A percentile compares a stretch with the other conserved stretches of the same genome.
Conservation (phyloP, 2,113 vertebrate species). For the Dasyprocta punctata region DNA sequence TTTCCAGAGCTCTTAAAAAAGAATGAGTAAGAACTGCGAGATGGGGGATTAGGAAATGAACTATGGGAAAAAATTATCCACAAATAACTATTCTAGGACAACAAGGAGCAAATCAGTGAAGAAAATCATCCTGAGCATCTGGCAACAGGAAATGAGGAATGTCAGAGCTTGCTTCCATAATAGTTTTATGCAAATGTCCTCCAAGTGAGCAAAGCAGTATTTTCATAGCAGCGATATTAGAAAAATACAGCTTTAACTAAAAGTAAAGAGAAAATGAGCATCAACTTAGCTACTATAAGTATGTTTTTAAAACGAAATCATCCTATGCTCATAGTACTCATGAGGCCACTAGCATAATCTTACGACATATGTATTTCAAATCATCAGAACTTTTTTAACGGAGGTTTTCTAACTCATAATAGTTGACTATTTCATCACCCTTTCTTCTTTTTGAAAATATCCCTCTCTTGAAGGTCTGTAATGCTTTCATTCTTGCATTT, state of each 20-base stretch:
- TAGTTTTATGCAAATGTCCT: neutral
- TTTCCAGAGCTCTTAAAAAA: neutral
- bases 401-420: neutral
- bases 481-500: too few relatives aligned
- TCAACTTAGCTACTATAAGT: neutral
- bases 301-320: neutral
- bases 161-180: neutral
- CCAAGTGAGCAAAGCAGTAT: neutral
- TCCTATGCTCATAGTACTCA: neutral
- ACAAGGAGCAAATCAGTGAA: neutral
- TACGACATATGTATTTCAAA: neutral
- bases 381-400: neutral
- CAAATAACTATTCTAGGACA: neutral
- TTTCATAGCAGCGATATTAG: neutral
- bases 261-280: neutral
- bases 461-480: too few relatives aligned
- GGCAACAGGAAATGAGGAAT: neutral
- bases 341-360: neutral
- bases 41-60: neutral
- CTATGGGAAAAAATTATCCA: neutral
- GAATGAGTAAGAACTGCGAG: neutral
- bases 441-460: neutral
- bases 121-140: neutral
- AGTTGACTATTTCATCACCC: fast-evolving
- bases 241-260: neutral